These are phyloP conservation scores for Caenorhabditis inopinata DNA, from an alignment of 1,140 invertebrate species.

Conservation along the genomic window DNA sequence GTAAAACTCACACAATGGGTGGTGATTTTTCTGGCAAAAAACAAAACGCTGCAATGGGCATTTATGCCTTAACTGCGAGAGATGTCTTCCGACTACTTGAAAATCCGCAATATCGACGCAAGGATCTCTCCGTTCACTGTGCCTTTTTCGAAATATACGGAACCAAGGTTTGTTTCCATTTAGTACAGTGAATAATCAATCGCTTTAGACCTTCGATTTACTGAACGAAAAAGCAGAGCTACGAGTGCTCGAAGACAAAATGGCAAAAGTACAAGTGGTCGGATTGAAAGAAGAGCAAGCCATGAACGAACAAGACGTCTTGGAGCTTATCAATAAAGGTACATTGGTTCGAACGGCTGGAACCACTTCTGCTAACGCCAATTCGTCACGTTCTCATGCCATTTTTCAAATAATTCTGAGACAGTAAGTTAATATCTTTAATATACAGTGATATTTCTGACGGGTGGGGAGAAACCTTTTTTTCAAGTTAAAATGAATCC, in stretches of 20 bases:
- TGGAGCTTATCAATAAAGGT: constrained; percentile 60
- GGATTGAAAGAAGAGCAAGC: constrained; percentile 84
- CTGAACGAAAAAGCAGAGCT: constrained; percentile 90
- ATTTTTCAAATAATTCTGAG: constrained; percentile 80
- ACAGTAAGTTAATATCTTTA: constrained; percentile 44
- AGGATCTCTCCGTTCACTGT: constrained; percentile 80
- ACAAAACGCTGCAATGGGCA: constrained; percentile 67
- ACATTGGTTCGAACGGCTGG: constrained; percentile 75
- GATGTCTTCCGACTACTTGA: constrained; percentile 82
- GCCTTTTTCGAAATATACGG: constrained; percentile 97
- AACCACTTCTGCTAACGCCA: constrained; percentile 86
- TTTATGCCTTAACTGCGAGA: constrained; percentile 75
- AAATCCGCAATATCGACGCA: constrained; percentile 76
- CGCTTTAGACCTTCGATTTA: constrained; percentile 95
- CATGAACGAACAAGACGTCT: constrained; percentile 78
- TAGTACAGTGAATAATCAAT: too few relatives aligned
- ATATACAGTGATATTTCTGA: too few relatives aligned
- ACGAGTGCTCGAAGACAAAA: constrained; percentile 87
- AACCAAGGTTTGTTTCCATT: too few relatives aligned
- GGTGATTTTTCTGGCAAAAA: constrained; percentile 74
- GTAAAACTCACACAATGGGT: constrained; percentile 75
- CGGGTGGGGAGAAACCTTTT: too few relatives aligned
- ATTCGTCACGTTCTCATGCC: constrained; percentile 89
- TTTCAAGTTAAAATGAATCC: too few relatives aligned
- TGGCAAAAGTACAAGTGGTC: constrained; percentile 86